These are phyloP conservation scores for Amphimallon solstitiale DNA, from an alignment of 2,888 invertebrate genomes.

Conservation along the genomic window DNA sequence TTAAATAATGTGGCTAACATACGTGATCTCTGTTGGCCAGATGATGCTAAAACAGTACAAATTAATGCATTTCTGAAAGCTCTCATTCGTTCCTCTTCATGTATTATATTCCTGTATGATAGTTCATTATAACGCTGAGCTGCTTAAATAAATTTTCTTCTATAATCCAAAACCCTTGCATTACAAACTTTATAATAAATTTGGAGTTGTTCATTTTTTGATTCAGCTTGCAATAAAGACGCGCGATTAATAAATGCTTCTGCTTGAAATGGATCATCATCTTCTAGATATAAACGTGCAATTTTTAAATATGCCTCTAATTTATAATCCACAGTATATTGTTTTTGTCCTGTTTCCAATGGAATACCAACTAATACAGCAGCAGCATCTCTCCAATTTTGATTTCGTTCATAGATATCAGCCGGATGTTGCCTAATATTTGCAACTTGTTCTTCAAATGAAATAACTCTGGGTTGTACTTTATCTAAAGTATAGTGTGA, in stretches of 20 bases:
- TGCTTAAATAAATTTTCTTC: constrained; percentile 90
- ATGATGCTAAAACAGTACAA: constrained; percentile 96
- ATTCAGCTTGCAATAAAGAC: constrained; percentile 92
- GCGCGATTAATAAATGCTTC: constrained; percentile 97
- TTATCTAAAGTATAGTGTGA: constrained; percentile 94
- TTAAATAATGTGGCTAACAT: constrained; percentile 98
- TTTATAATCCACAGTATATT: constrained; percentile 96
- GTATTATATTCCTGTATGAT: constrained; percentile 91
- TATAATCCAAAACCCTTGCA: constrained; percentile 94
- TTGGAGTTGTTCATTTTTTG: constrained; percentile 91
- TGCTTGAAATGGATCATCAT: constrained; percentile 96
- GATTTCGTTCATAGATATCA: constrained; percentile 93
- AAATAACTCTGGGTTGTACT: constrained; percentile 96
- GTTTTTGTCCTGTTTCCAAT: constrained; percentile 96
- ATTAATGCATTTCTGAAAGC: constrained; percentile 95
- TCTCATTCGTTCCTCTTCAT: constrained; percentile 93
- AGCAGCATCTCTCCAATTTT: constrained; percentile 95
- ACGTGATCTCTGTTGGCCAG: constrained; percentile 94
- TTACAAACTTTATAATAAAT: constrained; percentile 98
- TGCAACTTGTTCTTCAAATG: constrained; percentile 96
- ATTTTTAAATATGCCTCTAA: constrained; percentile 97
- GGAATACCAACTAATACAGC: constrained; percentile 95
- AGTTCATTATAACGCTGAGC: constrained; percentile 87
- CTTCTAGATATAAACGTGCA: constrained; percentile 92
- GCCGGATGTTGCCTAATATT: constrained; percentile 96